Evolutionary conservation across 2,888 invertebrate species (phyloP), one percentile per base, ranked within the genome.

Genomic region (Meiosimyza platycephala): DNA sequence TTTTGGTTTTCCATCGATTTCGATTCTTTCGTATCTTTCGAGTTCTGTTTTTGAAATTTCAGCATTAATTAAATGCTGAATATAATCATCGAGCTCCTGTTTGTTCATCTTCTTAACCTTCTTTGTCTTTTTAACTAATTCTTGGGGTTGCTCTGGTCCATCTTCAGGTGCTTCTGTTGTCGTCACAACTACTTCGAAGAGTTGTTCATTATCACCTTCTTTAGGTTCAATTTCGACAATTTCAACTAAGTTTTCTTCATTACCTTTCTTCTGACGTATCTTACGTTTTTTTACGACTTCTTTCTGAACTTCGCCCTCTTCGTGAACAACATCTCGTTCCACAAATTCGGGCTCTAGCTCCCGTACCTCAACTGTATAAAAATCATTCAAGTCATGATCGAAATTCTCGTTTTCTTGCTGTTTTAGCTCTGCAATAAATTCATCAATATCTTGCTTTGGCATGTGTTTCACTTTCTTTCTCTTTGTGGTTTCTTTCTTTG

Each of bases 161-260:
- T 76, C 62, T 48, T 76, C 69, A 4, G 82, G 80, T 6, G 83
- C 77, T 74, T 88, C 87, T 3, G 80, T 76, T 48, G 88, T 85
- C 48, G 83, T 84, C 5, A 89, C 83, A 40, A 84, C 82, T 22
- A 89, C 85, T 75, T 88, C 87, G 76, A 86, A 86, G 74, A 88
- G 78, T 57, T 89, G 87, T 78, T 83, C 82, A 47, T 85, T 86
- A 57, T 83, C 86, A 71, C 83, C 86, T 76, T 84, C 84, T 3
- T 28, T 11, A 71, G 85, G 78, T 6, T 71, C 12, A 54, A 83
- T 80, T 75, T 84, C 88, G 15, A 85, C 79, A 72, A 88, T 86
- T 80, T 88, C 87, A 15, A 88, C 82, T 6, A 87, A 79, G 77
- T 89, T 87, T 78, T 88, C 85, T 76, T 86, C 83, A 52, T 86